These are phyloP conservation scores for Epistrophe grossulariae DNA, from an alignment of 2,888 invertebrate genomes.

Conservation along the genomic window DNA sequence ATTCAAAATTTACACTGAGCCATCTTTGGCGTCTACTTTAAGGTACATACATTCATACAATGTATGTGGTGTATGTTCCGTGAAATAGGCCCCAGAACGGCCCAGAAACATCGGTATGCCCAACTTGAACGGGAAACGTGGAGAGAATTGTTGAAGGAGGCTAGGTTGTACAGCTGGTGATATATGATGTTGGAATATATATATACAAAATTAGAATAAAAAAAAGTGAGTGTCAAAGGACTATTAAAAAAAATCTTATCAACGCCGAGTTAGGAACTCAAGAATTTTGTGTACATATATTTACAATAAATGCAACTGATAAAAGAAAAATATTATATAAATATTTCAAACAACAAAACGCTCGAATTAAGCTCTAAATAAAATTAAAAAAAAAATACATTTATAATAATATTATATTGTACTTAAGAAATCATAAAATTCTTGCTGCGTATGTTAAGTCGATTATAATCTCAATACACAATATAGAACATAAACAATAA, in stretches of 20 bases:
- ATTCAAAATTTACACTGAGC: too few species aligned
- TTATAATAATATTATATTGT: not conserved
- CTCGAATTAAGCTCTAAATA: constrained; percentile 47
- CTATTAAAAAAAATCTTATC: not conserved
- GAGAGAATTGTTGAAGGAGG: too few species aligned
- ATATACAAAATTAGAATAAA: too few species aligned
- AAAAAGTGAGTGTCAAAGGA: constrained; percentile 25
- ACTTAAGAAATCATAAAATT: not conserved
- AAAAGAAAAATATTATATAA: constrained; percentile 30
- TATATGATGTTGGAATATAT: too few species aligned
- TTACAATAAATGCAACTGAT: constrained; percentile 65
- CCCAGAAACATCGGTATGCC: too few species aligned
- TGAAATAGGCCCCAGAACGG: too few species aligned
- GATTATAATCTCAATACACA: constrained; percentile 56
- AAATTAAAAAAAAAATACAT: constrained; percentile 11
- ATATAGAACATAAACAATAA: constrained; percentile 51
- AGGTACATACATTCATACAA: too few species aligned
- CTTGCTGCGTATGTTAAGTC: constrained; percentile 31
- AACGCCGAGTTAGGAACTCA: not conserved
- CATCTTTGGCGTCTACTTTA: too few species aligned
- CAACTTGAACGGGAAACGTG: too few species aligned
- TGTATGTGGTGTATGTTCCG: too few species aligned
- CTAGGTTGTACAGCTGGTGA: too few species aligned
- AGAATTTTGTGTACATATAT: constrained; percentile 58
- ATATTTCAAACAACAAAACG: constrained; percentile 24